These are phyloP conservation scores for Lycodopsis pacificus DNA, from an alignment of 2,797 vertebrate genomes.

Conservation along the genomic window DNA sequence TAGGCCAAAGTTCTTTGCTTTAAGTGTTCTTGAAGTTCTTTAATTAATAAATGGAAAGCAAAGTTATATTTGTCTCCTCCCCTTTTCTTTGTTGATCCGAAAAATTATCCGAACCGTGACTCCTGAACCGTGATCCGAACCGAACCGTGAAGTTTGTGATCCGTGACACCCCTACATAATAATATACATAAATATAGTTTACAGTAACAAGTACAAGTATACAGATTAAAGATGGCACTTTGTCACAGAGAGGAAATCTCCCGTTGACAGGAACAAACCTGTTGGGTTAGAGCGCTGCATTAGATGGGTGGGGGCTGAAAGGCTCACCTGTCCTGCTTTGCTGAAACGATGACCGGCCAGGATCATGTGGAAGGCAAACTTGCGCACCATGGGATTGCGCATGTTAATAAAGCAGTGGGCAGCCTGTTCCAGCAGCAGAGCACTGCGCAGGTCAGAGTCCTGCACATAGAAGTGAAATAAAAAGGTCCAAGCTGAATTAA, in stretches of 20 bases:
- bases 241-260: too few relatives aligned
- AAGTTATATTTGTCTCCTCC: too few relatives aligned
- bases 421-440: slow-evolving; percentile 95
- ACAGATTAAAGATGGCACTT: neutral
- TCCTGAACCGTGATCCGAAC: too few relatives aligned
- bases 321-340: slow-evolving; percentile 95
- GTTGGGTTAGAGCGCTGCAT: neutral
- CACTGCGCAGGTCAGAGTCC: slow-evolving; percentile 98
- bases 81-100: too few relatives aligned
- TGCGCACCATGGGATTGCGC: slow-evolving; percentile 97
- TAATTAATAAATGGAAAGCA: too few relatives aligned
- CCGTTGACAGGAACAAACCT: neutral
- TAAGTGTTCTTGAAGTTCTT: too few relatives aligned
- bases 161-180: too few relatives aligned
- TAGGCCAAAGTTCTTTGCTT: too few relatives aligned
- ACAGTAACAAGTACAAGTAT: too few relatives aligned
- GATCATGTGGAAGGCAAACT: slow-evolving; percentile 99
- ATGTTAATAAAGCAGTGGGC: slow-evolving; percentile 99
- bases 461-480: slow-evolving; percentile 13
- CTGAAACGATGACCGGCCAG: slow-evolving; percentile 96
- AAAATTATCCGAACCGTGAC: too few relatives aligned
- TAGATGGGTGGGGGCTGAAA: neutral
- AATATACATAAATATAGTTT: too few relatives aligned
- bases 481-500: slow-evolving; percentile 3
- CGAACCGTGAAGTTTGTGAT: too few relatives aligned